Base-by-base conservation (phyloP, 2,113 vertebrate species). In the Gavialis gangeticus region DNA sequence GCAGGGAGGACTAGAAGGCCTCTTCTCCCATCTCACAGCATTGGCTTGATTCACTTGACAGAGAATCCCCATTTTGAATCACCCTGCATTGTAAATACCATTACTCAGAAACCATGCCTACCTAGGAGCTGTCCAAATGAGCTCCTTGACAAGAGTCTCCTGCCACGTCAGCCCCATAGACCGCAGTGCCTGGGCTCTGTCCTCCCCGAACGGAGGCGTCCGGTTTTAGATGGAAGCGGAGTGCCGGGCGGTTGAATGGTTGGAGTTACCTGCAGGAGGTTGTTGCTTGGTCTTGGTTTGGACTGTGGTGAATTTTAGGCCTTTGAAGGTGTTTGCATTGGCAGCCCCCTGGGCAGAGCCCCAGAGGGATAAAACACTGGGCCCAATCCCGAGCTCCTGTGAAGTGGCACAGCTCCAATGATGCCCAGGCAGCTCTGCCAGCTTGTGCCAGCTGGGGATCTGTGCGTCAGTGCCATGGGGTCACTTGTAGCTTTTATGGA, bases 231-330 rank as follows among this genome's bases (percentile, higher is more conserved):
- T 73, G 37, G 83, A 75, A 9, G 56, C 10, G 27, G 79, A 64
- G 62, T 63, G 10, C 2, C 2, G 30, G 12, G 79, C 78, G 18
- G n/a, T 8, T 60, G 2, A 3, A 0, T 5, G 2, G 0, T 7
- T 4, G 0, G 30, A 27, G 56, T 8, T 77, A 78, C 5, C 57
- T 59, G 0, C 14, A 75, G 58, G 69, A 81, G 0, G 0, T 16
- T 10, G 46, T 11, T 4, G 46, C 28, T 58, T 37, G 16, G 7
- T 66, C 91, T 75, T 82, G 75, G 25, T 54, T 78, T 66, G 67
- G 17, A 25, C 22, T 60, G 24, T 15, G 21, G 10, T 66, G 83
- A 86, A 46, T 54, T 0, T 66, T 55, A 55, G 58, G 12, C 19
- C 5, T 87, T 46, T 17, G 18, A 5, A 10, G 37, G 57, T 73